Percentiles rank a stretch among this genome's conserved stretches.
Conservation (phyloP, 1,140 invertebrate genomes). For the Plodia interpunctella region DNA sequence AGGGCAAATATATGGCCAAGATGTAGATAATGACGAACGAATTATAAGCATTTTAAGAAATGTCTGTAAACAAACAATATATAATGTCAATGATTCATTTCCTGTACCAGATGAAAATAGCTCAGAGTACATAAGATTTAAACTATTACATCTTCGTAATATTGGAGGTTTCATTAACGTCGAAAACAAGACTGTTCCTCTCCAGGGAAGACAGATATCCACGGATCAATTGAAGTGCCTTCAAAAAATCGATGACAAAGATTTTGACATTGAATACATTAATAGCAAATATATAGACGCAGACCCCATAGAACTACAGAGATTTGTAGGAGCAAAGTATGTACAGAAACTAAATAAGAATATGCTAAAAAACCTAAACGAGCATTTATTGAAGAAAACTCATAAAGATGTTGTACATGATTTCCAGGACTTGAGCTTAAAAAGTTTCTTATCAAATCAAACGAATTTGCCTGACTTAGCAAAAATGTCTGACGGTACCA, state of each 20-base stretch:
- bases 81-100: conserved; percentile 21
- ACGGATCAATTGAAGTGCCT: conserved; percentile 55
- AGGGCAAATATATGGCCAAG: conserved; percentile 46
- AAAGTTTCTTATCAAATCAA: conserved; percentile 37
- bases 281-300: conserved; percentile 34
- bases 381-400: conserved; percentile 49
- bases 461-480: conserved; percentile 28
- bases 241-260: conserved; percentile 36
- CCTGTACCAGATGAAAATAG: conserved; percentile 27
- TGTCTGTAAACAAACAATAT: conserved; percentile 36
- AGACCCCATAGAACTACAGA: conserved; percentile 56
- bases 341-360: conserved; percentile 57
- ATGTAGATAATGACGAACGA: conserved; percentile 36
- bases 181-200: conserved; percentile 48
- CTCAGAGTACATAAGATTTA: conserved; percentile 40
- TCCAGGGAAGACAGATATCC: conserved; percentile 53
- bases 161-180: conserved; percentile 40
- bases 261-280: conserved; percentile 45
- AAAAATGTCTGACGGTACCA: conserved; percentile 27
- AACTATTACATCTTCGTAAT: conserved; percentile 52
- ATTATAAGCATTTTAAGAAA: conserved; percentile 40
- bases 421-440: conserved; percentile 43
- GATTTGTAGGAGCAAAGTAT: conserved; percentile 57
- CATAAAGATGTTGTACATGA: conserved; percentile 62
- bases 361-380: conserved; percentile 43